These are phyloP conservation scores for Ptychoptera albimana DNA, from an alignment of 2,888 invertebrate species.

Conservation along the genomic window DNA sequence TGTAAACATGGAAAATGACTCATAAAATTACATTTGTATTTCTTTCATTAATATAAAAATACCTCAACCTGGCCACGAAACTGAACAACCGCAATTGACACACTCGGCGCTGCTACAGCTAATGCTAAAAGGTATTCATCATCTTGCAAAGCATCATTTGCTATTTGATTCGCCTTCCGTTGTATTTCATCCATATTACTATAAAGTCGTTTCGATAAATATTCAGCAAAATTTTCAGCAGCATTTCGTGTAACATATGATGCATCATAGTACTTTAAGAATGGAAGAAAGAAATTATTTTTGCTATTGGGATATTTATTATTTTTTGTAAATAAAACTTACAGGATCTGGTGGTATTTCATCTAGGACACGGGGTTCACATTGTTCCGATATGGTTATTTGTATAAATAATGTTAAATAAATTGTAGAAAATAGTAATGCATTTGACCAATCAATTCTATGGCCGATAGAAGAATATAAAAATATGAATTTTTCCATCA, in stretches of 20 bases:
- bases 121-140: conserved; percentile 30
- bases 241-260: conserved; percentile 27
- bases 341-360: conserved; percentile 28
- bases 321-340: conserved; percentile 13
- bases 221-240: conserved; percentile 28
- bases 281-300: conserved; percentile 1
- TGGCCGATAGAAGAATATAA: too few species aligned
- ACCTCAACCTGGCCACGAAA: conserved; percentile 31
- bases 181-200: conserved; percentile 20
- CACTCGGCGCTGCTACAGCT: conserved; percentile 29
- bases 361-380: conserved; percentile 27
- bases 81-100: conserved; percentile 30
- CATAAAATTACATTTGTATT: too few species aligned
- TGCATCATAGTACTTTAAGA: conserved; percentile 25
- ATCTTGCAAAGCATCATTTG: conserved; percentile 26
- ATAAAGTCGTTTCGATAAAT: conserved; percentile 20
- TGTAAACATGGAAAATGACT: not conserved
- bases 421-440: not conserved
- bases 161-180: conserved; percentile 26
- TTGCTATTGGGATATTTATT: not conserved
- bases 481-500: too few species aligned
- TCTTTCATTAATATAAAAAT: conserved; percentile 8
- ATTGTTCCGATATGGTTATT: conserved; percentile 10
- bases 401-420: conserved; percentile 1
- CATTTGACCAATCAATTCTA: too few species aligned